These are phyloP conservation scores for Onychomys leucogaster DNA, from an alignment of 2,797 vertebrate genomes.

Conservation along the genomic window DNA sequence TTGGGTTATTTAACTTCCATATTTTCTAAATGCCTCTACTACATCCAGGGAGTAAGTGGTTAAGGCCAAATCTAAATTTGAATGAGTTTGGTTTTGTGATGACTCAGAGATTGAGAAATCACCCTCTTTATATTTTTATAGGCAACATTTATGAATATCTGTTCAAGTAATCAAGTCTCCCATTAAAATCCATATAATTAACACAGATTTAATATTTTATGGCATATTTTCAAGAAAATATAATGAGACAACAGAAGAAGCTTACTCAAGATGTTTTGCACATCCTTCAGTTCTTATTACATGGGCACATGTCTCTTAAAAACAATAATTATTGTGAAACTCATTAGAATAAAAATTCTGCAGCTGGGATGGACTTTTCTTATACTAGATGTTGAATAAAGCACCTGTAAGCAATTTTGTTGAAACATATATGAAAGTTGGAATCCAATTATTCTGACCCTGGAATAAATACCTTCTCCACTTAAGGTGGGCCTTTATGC, in stretches of 20 bases:
- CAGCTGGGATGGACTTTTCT: neutral
- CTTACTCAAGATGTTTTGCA: neutral
- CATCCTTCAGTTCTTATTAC: neutral
- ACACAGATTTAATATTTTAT: neutral
- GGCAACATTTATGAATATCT: neutral
- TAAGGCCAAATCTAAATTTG: conserved; percentile 5
- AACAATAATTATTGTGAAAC: neutral
- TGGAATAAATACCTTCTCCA: neutral
- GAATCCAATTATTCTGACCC: neutral
- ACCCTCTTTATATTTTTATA: neutral
- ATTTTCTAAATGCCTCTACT: conserved; percentile 76
- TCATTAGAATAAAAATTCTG: neutral
- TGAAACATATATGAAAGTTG: neutral
- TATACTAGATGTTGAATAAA: neutral
- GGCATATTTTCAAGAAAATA: neutral
- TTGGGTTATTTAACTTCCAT: conserved; percentile 75
- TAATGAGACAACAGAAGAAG: neutral
- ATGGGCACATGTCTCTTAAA: neutral
- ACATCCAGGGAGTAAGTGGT: conserved; percentile 47
- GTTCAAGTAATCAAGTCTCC: neutral
- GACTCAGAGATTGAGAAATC: neutral
- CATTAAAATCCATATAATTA: neutral
- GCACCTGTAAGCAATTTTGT: neutral
- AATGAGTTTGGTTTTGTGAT: neutral
- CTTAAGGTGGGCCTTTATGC: neutral